phyloP scores from a whole-genome alignment of 30 jellyfish, hydroid and myxozoan genomes.

The Hydractinia symbiolongicarpus region DNA sequence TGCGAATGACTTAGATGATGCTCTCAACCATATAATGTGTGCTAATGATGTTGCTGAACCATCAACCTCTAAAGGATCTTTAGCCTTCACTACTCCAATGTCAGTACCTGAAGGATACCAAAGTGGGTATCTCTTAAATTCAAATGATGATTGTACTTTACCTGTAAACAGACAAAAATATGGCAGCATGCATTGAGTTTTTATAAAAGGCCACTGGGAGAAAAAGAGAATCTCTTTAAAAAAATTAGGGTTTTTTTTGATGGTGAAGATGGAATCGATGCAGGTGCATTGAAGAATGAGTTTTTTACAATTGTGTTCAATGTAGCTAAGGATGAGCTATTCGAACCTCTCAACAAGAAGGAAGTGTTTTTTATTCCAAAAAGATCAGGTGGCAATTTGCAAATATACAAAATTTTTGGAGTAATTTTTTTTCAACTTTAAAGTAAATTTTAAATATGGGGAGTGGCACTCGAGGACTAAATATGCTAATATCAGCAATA shows the following conservation, averaged over 20 bases:
- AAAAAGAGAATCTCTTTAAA: neutral
- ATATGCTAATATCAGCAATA: too few relatives aligned
- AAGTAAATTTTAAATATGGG: too few relatives aligned
- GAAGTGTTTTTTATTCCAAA: slow-evolving; percentile 29
- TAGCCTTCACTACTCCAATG: too few relatives aligned
- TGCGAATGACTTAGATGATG: slow-evolving; percentile 9
- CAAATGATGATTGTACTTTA: neutral
- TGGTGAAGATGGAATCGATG: slow-evolving; percentile 12
- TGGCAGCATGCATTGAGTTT: neutral
- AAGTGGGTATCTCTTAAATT: neutral
- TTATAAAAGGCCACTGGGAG: slow-evolving; percentile 6
- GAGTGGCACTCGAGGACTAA: too few relatives aligned
- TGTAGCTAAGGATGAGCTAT: neutral
- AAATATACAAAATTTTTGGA: slow-evolving; percentile 40
- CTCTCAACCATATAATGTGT: neutral
- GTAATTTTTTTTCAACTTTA: neutral
- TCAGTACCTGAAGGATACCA: neutral
- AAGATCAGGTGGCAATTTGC: slow-evolving; percentile 53
- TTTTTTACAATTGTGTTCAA: slow-evolving; percentile 5
- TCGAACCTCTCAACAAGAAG: slow-evolving; percentile 5
- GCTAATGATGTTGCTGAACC: neutral
- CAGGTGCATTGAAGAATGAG: slow-evolving; percentile 14
- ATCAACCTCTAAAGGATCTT: too few relatives aligned
- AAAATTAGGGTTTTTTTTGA: neutral
- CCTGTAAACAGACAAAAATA: neutral